phyloP scores from a whole-genome alignment of 1,140 invertebrate genomes.

The Ladona fulva region DNA sequence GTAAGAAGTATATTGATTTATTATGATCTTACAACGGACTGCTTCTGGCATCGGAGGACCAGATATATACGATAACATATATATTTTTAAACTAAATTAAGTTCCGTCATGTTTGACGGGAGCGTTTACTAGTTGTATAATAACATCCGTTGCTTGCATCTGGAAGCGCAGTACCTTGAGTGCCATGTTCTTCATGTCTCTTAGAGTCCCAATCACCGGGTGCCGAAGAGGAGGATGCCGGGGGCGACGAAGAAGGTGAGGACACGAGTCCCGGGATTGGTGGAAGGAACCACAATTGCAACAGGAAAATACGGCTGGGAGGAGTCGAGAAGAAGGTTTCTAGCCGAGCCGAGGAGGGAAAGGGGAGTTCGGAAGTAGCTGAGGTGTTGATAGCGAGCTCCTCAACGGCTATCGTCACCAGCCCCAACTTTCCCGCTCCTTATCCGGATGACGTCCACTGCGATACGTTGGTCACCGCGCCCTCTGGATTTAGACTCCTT shows the following conservation, averaged over 20 bases:
- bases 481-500: conserved; percentile 47
- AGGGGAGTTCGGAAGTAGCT: conserved; percentile 15
- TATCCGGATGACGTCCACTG: conserved; percentile 63
- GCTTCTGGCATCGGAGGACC: no score
- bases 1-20: no score
- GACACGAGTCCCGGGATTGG: background rate
- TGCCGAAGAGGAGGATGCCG: conserved; percentile 30
- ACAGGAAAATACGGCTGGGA: conserved; percentile 46
- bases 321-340: background rate
- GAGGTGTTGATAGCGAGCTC: background rate
- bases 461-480: conserved; percentile 46
- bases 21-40: no score
- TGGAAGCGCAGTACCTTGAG: no score
- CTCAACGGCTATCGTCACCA: conserved; percentile 41
- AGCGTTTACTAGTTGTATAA: no score
- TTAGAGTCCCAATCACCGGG: conserved; percentile 27
- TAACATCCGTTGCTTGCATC: no score
- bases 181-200: no score
- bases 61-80: no score
- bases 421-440: conserved; percentile 55
- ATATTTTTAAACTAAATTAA: no score
- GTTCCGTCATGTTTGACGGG: no score
- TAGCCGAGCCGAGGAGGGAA: background rate
- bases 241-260: background rate
- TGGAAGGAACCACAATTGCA: conserved; percentile 41